These are phyloP conservation scores for Phengaris arion DNA, from an alignment of 2,888 invertebrate species.

Conservation along the genomic window DNA sequence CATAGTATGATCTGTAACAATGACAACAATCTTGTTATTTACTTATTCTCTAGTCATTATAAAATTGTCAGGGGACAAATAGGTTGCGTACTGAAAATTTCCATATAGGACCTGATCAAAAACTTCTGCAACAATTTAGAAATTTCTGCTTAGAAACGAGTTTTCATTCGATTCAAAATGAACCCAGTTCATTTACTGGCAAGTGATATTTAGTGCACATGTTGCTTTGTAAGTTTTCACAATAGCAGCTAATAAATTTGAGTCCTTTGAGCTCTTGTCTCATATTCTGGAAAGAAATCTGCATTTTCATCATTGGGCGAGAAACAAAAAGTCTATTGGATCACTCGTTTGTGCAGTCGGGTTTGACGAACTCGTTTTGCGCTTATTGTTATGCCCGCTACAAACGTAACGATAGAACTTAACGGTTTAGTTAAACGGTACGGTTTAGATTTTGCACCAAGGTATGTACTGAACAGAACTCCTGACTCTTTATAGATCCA, in stretches of 20 bases:
- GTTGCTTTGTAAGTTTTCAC: constrained; percentile 15
- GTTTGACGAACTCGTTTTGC: constrained; percentile 44
- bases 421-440: too few relatives aligned
- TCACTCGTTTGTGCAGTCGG: constrained; percentile 45
- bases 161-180: constrained; percentile 15
- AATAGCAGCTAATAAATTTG: constrained; percentile 36
- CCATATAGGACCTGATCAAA: background rate
- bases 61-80: too few relatives aligned
- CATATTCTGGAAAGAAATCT: constrained; percentile 40
- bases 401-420: too few relatives aligned
- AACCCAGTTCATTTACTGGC: constrained; percentile 23
- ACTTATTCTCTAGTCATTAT: background rate
- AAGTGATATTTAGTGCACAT: constrained; percentile 18
- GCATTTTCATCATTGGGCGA: constrained; percentile 41
- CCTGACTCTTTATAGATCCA: too few relatives aligned
- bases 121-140: background rate
- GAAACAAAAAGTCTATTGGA: constrained; percentile 46
- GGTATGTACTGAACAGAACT: too few relatives aligned
- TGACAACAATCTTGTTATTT: background rate
- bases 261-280: constrained; percentile 40
- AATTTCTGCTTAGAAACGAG: background rate
- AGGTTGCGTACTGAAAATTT: too few relatives aligned
- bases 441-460: too few relatives aligned
- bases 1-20: constrained; percentile 58
- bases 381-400: constrained; percentile 38